Evolutionary conservation across 2,113 vertebrate genomes (phyloP).

Genomic region (Cygnus atratus): DNA sequence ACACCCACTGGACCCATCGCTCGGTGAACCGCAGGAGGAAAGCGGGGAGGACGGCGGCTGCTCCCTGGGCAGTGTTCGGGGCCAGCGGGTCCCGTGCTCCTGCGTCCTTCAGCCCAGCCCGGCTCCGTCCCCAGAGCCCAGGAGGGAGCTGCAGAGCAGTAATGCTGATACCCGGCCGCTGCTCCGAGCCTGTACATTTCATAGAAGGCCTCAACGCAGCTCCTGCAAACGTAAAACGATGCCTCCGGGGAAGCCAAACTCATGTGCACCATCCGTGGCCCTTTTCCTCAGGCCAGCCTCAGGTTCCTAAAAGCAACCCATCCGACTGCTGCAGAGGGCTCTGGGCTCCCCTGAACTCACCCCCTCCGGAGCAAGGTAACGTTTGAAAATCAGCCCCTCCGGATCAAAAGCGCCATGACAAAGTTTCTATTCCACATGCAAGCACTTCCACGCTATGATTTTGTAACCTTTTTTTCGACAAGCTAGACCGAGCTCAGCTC

Average conservation of each 20-base stretch:
- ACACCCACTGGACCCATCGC: neutral
- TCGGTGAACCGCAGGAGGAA: neutral
- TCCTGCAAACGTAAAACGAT: neutral
- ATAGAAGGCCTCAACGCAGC: neutral
- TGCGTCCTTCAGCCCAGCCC: neutral
- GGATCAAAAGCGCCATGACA: neutral
- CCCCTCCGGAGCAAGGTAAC: no score
- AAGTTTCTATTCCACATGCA: neutral
- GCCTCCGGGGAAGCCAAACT: neutral
- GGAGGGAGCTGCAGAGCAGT: neutral
- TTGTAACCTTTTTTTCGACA: neutral
- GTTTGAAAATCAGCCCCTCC: neutral
- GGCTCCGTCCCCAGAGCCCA: rapidly evolving
- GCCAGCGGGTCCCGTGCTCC: no score
- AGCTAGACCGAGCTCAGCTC: neutral
- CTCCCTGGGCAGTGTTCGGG: neutral
- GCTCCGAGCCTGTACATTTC: neutral
- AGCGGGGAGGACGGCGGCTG: neutral
- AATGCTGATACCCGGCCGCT: rapidly evolving
- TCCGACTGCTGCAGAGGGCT: neutral
- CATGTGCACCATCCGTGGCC: neutral
- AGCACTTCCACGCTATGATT: neutral
- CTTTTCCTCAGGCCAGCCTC: rapidly evolving
- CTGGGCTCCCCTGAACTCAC: neutral
- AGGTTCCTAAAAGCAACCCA: neutral